Percentiles rank a stretch among this genome's conserved stretches.
Evolutionary conservation across 2,888 invertebrate species (phyloP).

Genomic region (Chrysodeixis includens): DNA sequence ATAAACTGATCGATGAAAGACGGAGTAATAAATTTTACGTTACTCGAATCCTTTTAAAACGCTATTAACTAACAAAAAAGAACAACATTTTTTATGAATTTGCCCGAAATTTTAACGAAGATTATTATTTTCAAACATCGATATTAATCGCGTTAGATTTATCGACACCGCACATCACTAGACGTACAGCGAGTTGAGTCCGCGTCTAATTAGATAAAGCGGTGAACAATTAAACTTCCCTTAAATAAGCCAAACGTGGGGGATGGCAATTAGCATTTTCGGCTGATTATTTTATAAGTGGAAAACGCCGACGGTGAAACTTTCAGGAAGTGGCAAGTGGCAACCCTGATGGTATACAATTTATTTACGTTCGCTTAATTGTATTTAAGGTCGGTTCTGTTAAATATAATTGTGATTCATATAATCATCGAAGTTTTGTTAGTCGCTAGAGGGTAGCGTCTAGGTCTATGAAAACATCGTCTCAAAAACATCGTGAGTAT

Average conservation of each 20-base stretch:
- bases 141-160: constrained; percentile 61
- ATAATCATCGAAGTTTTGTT: constrained; percentile 3
- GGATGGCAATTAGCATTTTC: constrained; percentile 84
- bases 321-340: constrained; percentile 47
- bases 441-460: too few relatives aligned
- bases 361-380: constrained; percentile 6
- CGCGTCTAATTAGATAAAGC: constrained; percentile 87
- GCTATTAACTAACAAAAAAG: not conserved
- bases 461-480: too few relatives aligned
- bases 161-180: constrained; percentile 54
- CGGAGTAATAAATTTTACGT: not conserved
- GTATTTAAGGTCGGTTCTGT: constrained; percentile 3
- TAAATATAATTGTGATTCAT: constrained; percentile 3
- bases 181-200: constrained; percentile 71
- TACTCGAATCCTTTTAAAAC: not conserved
- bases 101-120: too few relatives aligned
- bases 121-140: constrained; percentile 17
- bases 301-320: constrained; percentile 35
- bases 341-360: not conserved
- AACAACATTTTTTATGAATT: too few relatives aligned
- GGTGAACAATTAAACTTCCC: constrained; percentile 87
- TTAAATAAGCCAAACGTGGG: constrained; percentile 86
- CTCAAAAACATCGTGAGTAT: too few relatives aligned
- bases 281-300: constrained; percentile 84
- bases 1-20: not conserved